Percentiles rank a stretch among this genome's conserved stretches.
These are phyloP conservation scores for Pogonocherus hispidulus DNA, from an alignment of 2,888 invertebrate species.

Conservation along the genomic window DNA sequence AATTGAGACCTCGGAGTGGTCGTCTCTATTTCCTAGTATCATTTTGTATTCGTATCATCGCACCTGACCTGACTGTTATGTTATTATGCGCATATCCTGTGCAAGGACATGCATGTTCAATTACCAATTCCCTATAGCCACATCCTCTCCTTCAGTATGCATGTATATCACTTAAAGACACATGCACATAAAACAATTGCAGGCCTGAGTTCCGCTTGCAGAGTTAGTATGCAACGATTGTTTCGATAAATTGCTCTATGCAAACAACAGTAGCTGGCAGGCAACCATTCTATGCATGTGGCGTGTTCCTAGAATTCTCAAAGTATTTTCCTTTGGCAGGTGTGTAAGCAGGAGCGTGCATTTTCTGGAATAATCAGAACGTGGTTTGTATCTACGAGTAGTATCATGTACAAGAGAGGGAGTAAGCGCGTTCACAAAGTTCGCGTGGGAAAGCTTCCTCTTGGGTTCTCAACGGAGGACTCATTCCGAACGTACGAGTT, in stretches of 20 bases:
- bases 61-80: too few relatives aligned
- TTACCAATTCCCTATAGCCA: not conserved
- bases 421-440: not conserved
- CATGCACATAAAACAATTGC: constrained; percentile 8
- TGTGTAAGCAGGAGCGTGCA: not conserved
- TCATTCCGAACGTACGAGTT: too few relatives aligned
- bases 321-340: constrained; percentile 6
- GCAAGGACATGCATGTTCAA: not conserved
- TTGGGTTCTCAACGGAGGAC: not conserved
- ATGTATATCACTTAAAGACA: not conserved
- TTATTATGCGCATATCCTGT: not conserved
- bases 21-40: too few relatives aligned
- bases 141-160: not conserved
- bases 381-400: not conserved
- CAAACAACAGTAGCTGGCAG: not conserved
- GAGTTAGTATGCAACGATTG: constrained; percentile 8
- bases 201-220: constrained; percentile 7
- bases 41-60: too few relatives aligned
- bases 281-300: constrained; percentile 1
- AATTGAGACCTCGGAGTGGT: too few relatives aligned
- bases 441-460: not conserved
- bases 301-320: not conserved
- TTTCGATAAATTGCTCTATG: constrained; percentile 11
- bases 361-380: constrained; percentile 3
- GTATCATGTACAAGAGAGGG: not conserved